Percentiles rank a stretch among this genome's conserved stretches.
These are phyloP conservation scores for Heptranchias perlo DNA, from an alignment of 2,113 vertebrate species.

Conservation along the genomic window DNA sequence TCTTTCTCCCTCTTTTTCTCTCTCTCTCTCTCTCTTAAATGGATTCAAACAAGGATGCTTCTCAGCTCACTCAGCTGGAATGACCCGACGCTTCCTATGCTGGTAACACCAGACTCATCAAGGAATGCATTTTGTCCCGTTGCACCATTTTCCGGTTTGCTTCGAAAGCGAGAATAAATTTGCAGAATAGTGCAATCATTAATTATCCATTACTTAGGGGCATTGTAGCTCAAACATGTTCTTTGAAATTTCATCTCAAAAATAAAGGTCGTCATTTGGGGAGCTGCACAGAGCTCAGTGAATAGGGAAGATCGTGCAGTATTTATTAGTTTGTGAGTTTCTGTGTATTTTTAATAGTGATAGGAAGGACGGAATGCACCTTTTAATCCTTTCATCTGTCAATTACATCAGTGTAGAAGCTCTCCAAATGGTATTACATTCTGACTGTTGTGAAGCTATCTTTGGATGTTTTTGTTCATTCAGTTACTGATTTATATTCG, in stretches of 20 bases:
- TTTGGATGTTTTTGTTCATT: not conserved
- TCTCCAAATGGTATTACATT: not conserved
- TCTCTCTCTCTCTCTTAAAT: not conserved
- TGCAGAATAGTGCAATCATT: not conserved
- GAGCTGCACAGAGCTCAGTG: not conserved
- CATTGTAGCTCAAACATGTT: not conserved
- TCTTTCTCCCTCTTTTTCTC: not conserved
- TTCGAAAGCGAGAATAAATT: not conserved
- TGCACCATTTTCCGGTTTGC: not conserved
- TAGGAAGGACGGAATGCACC: not conserved
- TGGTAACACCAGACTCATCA: not conserved
- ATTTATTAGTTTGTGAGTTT: constrained; percentile 5
- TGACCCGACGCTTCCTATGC: not conserved
- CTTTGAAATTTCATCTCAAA: not conserved
- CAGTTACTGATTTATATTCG: not conserved
- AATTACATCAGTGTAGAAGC: not conserved
- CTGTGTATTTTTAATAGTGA: not conserved
- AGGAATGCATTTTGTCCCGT: not conserved
- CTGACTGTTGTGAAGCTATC: not conserved
- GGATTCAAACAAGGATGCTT: not conserved
- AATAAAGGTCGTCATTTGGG: not conserved
- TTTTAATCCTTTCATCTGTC: not conserved
- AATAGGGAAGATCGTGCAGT: not conserved
- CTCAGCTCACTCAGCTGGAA: not conserved
- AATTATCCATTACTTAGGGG: not conserved